phyloP scores from a whole-genome alignment of 23 tunicate genomes.

The Clavelina lepadiformis region DNA sequence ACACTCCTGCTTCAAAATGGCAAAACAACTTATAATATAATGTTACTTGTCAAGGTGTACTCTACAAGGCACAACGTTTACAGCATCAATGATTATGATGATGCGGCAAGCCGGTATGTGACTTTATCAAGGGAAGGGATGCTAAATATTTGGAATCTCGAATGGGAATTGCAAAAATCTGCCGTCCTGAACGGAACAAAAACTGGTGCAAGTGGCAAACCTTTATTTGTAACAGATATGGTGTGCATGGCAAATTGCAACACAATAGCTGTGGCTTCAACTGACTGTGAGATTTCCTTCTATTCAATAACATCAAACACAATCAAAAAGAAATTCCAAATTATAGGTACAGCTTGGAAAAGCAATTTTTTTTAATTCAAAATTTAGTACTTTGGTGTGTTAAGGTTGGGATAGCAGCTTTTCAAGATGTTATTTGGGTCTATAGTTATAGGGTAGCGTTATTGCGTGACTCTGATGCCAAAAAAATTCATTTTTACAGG shows the following conservation, averaged over 20 bases:
- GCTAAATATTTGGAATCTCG: slow-evolving; percentile 47
- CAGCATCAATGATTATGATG: slow-evolving; percentile 10
- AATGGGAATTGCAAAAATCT: slow-evolving; percentile 35
- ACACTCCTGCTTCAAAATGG: too few relatives aligned
- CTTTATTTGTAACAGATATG: slow-evolving; percentile 47
- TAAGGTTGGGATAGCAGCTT: too few relatives aligned
- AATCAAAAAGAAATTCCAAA: slow-evolving; percentile 54
- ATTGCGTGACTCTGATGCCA: too few relatives aligned
- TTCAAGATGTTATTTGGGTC: too few relatives aligned
- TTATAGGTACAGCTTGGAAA: too few relatives aligned
- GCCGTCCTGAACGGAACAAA: neutral
- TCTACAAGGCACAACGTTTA: slow-evolving; percentile 3
- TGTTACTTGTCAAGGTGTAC: slow-evolving; percentile 3
- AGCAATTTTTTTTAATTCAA: too few relatives aligned
- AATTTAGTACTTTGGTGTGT: too few relatives aligned
- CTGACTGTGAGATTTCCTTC: slow-evolving; percentile 29
- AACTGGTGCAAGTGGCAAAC: neutral
- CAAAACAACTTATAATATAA: neutral
- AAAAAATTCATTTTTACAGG: too few relatives aligned
- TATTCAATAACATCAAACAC: slow-evolving; percentile 41
- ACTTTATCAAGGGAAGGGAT: slow-evolving; percentile 56
- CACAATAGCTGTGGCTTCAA: slow-evolving; percentile 24
- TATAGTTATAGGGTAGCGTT: too few relatives aligned
- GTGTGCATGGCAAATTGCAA: slow-evolving; percentile 52
- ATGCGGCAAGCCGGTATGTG: slow-evolving; percentile 32